phyloP scores from a whole-genome alignment of 1,140 invertebrate species.

The Neotoxoptera formosana region DNA sequence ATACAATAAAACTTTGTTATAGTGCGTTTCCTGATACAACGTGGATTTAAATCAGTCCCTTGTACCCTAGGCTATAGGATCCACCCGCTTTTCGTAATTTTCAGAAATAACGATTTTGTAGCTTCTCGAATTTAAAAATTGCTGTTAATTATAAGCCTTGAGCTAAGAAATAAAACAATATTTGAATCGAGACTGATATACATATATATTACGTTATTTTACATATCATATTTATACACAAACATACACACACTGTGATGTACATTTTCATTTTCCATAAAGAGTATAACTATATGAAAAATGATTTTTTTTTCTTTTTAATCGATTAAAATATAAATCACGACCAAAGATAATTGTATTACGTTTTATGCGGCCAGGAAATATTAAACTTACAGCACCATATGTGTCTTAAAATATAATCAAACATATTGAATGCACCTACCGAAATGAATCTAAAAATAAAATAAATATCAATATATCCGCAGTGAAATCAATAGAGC shows the following conservation, averaged over 20 bases:
- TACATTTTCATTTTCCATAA: neutral
- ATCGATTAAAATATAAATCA: neutral
- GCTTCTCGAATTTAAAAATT: neutral
- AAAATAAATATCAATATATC: neutral
- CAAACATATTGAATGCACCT: neutral
- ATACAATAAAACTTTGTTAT: conserved; percentile 17
- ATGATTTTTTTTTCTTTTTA: neutral
- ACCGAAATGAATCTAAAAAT: neutral
- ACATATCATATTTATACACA: neutral
- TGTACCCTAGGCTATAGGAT: neutral
- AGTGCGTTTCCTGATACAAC: neutral
- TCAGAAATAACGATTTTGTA: neutral
- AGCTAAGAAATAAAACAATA: neutral
- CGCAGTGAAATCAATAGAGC: neutral
- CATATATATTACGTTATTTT: too few relatives aligned
- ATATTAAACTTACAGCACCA: neutral
- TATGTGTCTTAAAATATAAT: neutral
- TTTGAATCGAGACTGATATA: neutral
- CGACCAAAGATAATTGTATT: neutral
- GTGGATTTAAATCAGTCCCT: neutral
- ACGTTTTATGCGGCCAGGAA: neutral
- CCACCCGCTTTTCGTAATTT: neutral
- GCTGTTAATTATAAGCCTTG: neutral
- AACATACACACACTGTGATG: neutral
- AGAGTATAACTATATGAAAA: neutral